Evolutionary conservation across 2,888 invertebrate species (phyloP).

Genomic region (Neuroscelio doddi): DNA sequence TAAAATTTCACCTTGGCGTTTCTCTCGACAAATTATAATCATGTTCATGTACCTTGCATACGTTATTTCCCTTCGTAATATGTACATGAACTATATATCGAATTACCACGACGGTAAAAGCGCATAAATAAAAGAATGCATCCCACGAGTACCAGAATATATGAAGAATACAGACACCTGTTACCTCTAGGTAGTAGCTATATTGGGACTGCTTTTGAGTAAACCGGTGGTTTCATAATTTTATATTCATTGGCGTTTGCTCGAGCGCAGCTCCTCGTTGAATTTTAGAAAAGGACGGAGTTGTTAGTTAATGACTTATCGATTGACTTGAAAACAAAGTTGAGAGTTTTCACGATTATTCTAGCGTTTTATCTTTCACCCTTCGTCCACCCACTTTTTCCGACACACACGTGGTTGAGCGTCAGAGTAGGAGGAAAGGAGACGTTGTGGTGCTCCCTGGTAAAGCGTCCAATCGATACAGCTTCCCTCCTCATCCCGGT

Average conservation of each 20-base stretch:
- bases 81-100: too few relatives aligned
- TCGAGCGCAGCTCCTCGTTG: background rate
- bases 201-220: background rate
- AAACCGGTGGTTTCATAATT: background rate
- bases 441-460: constrained; percentile 57
- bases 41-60: too few relatives aligned
- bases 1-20: too few relatives aligned
- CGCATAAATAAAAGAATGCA: too few relatives aligned
- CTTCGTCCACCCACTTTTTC: too few relatives aligned
- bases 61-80: too few relatives aligned
- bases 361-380: too few relatives aligned
- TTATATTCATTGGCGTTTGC: background rate
- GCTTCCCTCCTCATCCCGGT: constrained; percentile 61
- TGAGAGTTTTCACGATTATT: too few relatives aligned
- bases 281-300: background rate
- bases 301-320: constrained; percentile 1
- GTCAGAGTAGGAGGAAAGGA: background rate
- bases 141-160: background rate
- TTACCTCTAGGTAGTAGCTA: background rate
- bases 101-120: too few relatives aligned
- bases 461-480: constrained; percentile 69
- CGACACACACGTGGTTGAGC: constrained; percentile 24
- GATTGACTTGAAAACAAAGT: too few relatives aligned
- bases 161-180: background rate
- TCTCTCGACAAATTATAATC: too few relatives aligned